These are phyloP conservation scores for Xestia c-nigrum DNA, from an alignment of 2,888 invertebrate species.

Conservation along the genomic window DNA sequence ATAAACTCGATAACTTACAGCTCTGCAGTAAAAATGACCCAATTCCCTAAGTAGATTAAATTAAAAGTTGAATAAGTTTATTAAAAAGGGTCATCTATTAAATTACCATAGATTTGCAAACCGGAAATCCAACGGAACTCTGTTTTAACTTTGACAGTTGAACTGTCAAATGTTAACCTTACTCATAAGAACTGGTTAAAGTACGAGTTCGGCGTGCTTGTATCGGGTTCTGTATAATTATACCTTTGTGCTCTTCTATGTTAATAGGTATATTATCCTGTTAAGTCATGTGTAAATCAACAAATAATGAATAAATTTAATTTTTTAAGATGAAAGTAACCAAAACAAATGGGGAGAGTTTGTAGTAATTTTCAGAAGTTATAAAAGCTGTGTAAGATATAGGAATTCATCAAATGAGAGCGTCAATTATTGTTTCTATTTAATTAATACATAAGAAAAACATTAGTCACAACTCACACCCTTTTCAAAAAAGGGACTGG, in stretches of 20 bases:
- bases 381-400: not conserved
- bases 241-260: too few relatives aligned
- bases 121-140: not conserved
- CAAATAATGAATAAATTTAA: too few relatives aligned
- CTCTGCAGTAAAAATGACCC: not conserved
- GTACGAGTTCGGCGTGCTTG: not conserved
- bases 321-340: not conserved
- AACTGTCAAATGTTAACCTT: slow-evolving; percentile 22
- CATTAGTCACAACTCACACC: too few relatives aligned
- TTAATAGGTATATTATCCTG: too few relatives aligned
- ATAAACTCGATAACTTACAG: not conserved
- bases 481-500: not conserved
- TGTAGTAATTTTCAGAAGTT: not conserved
- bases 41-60: slow-evolving; percentile 2
- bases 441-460: too few relatives aligned
- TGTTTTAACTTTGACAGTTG: slow-evolving; percentile 32
- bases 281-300: too few relatives aligned
- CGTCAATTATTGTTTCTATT: not conserved
- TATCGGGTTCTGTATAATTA: not conserved
- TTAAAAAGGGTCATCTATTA: slow-evolving; percentile 36
- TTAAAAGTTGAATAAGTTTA: slow-evolving; percentile 22
- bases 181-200: slow-evolving; percentile 5
- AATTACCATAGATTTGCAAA: slow-evolving; percentile 12
- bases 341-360: not conserved
- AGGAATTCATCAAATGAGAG: not conserved